phyloP scores from a whole-genome alignment of 2,797 vertebrate species.

The Crocidura indochinensis region DNA sequence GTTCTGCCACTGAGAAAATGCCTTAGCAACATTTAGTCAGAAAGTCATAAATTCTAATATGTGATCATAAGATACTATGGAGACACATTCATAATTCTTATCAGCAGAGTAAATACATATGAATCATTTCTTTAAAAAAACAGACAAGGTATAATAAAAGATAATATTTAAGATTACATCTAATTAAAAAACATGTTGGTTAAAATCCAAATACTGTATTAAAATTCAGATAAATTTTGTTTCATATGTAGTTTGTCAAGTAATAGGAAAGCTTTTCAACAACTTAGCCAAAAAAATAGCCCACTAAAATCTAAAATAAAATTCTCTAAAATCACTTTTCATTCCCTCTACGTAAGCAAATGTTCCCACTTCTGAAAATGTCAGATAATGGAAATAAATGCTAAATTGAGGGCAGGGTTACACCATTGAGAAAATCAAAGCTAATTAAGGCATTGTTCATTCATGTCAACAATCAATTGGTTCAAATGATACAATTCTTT shows the following conservation, averaged over 20 bases:
- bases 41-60: constrained; percentile 57
- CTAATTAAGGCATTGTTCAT: background rate
- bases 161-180: constrained; percentile 36
- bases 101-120: constrained; percentile 52
- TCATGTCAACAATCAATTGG: background rate
- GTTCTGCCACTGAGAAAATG: constrained; percentile 3
- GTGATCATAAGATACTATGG: constrained; percentile 8
- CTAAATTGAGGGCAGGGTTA: background rate
- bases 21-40: constrained; percentile 64
- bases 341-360: constrained; percentile 37
- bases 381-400: constrained; percentile 50
- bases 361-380: constrained; percentile 29
- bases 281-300: background rate
- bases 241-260: constrained; percentile 53
- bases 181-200: constrained; percentile 60
- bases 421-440: background rate
- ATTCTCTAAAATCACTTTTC: background rate
- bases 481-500: background rate
- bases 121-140: constrained; percentile 68
- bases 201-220: constrained; percentile 52
- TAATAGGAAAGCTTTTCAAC: constrained; percentile 63
- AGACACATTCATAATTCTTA: constrained; percentile 65
- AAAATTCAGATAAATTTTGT: constrained; percentile 49
- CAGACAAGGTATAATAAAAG: constrained; percentile 43
- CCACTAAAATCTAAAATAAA: constrained; percentile 51